Conservation (phyloP, 2,888 invertebrate species). For the Phytoseiulus persimilis region DNA sequence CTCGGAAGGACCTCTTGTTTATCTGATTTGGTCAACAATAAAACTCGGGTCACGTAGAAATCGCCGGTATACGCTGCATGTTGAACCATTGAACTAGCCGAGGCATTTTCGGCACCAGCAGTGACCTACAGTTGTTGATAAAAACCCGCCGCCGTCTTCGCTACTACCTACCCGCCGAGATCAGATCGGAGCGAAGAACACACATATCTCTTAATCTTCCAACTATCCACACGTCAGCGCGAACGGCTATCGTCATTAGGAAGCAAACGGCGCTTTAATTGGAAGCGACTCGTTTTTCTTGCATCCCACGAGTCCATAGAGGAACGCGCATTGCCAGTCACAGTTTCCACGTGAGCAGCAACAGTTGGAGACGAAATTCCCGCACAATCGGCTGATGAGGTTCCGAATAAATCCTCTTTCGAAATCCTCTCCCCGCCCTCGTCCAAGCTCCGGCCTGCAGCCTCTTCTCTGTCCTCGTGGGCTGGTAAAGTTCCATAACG, state of each 20-base stretch:
- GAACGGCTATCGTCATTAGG: neutral
- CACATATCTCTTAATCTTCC: neutral
- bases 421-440: neutral
- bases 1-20: neutral
- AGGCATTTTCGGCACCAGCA: neutral
- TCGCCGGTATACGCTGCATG: neutral
- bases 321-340: too few species aligned
- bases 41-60: conserved; percentile 5
- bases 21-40: neutral
- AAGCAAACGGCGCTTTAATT: neutral
- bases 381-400: too few species aligned
- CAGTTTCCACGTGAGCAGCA: too few species aligned
- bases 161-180: neutral
- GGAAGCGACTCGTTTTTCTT: too few species aligned
- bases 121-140: neutral
- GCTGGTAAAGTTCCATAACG: neutral
- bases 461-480: neutral
- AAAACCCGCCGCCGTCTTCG: neutral
- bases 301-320: too few species aligned
- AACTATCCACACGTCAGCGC: neutral
- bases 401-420: too few species aligned
- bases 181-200: neutral
- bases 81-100: neutral
- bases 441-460: neutral
- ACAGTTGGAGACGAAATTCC: too few species aligned